Evolutionary conservation across 2,888 invertebrate species (phyloP).

Genomic region (Drosophila birchii): DNA sequence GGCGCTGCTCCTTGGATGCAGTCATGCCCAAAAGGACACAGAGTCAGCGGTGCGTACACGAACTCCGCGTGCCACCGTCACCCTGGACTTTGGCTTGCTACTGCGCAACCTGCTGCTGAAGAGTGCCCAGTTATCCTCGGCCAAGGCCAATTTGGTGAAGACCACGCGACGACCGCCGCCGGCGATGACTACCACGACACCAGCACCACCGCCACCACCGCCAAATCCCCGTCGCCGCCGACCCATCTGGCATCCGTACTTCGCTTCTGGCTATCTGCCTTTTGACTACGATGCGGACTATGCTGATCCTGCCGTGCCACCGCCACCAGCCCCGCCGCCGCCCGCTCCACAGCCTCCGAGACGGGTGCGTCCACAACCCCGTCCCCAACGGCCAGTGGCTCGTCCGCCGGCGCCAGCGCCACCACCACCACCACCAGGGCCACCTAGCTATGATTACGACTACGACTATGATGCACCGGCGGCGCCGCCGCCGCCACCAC

Average conservation of each 20-base stretch:
- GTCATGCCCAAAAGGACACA: conserved; percentile 13
- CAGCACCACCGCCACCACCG: conserved; percentile 34
- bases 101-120: conserved; percentile 76
- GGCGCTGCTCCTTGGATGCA: conserved; percentile 29
- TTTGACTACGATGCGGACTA: conserved; percentile 61
- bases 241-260: conserved; percentile 60
- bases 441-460: conserved; percentile 56
- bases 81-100: conserved; percentile 72
- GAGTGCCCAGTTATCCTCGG: conserved; percentile 73
- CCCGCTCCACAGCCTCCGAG: conserved; percentile 29
- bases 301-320: conserved; percentile 27
- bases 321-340: conserved; percentile 18
- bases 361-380: conserved; percentile 32
- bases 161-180: conserved; percentile 34
- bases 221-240: conserved; percentile 10
- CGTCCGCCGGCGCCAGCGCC: conserved; percentile 3
- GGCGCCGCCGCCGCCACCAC: conserved; percentile 8
- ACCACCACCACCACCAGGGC: conserved; percentile 3
- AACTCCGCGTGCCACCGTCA: conserved; percentile 64
- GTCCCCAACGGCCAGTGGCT: conserved; percentile 8
- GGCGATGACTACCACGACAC: conserved; percentile 25
- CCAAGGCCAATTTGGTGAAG: conserved; percentile 59
- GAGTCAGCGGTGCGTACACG: neutral
- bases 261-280: conserved; percentile 51
- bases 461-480: conserved; percentile 35